Evolutionary conservation across 2,113 vertebrate species (phyloP).

Genomic region (Carollia perspicillata): DNA sequence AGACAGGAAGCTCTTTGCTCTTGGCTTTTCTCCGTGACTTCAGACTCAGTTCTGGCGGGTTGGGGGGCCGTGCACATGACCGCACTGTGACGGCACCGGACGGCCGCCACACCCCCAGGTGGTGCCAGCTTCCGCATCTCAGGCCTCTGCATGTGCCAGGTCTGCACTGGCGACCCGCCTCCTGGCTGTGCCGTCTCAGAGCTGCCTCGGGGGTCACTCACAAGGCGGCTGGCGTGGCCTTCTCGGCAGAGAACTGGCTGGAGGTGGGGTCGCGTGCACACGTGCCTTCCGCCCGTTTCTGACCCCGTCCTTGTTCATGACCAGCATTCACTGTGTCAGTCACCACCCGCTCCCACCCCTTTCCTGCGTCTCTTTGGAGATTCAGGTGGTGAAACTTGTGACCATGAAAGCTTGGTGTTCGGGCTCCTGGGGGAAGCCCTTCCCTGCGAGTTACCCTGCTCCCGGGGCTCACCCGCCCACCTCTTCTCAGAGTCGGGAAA

Average conservation of each 20-base stretch:
- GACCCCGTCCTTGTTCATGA: conserved; percentile 68
- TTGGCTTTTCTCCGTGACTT: neutral
- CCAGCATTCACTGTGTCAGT: conserved; percentile 11
- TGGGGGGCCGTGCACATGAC: fast-evolving
- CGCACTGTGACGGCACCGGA: neutral
- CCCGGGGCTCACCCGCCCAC: neutral
- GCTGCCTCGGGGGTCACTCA: conserved; percentile 81
- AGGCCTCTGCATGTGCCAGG: conserved; percentile 76
- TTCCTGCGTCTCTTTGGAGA: conserved; percentile 20
- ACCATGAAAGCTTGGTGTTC: neutral
- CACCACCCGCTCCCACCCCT: neutral
- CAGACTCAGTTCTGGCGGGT: neutral
- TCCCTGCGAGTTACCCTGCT: neutral
- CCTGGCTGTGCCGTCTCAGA: conserved; percentile 69
- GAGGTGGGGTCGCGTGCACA: conserved; percentile 73
- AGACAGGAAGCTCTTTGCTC: neutral
- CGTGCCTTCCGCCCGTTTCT: conserved; percentile 75
- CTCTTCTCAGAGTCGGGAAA: too few relatives aligned
- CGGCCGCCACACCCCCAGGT: neutral
- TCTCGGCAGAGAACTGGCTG: conserved; percentile 77
- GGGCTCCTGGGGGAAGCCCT: neutral
- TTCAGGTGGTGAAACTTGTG: neutral
- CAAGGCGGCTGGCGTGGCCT: conserved; percentile 81
- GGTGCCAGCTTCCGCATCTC: conserved; percentile 9
- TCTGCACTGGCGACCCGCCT: conserved; percentile 68